Base-by-base conservation (phyloP, 2,888 invertebrate genomes). In the Diadegma fenestrale region DNA sequence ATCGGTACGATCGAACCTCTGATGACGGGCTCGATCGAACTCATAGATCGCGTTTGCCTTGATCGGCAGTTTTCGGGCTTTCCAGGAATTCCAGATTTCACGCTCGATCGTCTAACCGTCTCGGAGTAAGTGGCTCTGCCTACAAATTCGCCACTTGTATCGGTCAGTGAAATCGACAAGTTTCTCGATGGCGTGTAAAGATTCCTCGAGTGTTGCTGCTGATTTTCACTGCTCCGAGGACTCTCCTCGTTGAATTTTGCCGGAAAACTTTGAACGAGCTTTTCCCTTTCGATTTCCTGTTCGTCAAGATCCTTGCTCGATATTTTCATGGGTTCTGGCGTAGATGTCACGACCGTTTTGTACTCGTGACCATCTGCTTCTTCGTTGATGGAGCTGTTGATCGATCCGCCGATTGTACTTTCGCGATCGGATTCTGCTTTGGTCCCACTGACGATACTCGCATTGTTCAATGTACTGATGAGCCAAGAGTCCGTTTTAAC, bases 401-500 rank as follows among this genome's bases (percentile, higher is more conserved):
- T 41, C 2, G 86, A 86, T 5, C 51, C 84, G 0, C 69, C 86
- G 22, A 81, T 75, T 5, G 77, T 81, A 45, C 89, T 91, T 6
- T 73, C 89, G 3, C 33, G 77, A 19, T 88, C 88, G 10, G 79
- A 85, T 85, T 73, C 87, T 84, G 41, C 66, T 12, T 83, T 51
- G 12, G 76, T 76, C 30, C 76, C 81, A 19, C 68, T 77, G 22
- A 87, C 87, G 79, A 90, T 87, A 48, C 88, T 90, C n/a, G 89
- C 91, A 61, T 91, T 91, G 86, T 89, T 92, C 61, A 93, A 83
- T 10, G 93, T 93, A 41, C 89, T 89, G 64, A 93, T 92, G 66
- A 93, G 86, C 93, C 93, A 93, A 26, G 92, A 91, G 81, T 93
- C 93, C 41, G 93, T 93, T 81, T 92, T 93, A 41, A 93, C 89